These are phyloP conservation scores for Tetrapedia diversipes DNA, from an alignment of 2,888 invertebrate species.

Conservation along the genomic window DNA sequence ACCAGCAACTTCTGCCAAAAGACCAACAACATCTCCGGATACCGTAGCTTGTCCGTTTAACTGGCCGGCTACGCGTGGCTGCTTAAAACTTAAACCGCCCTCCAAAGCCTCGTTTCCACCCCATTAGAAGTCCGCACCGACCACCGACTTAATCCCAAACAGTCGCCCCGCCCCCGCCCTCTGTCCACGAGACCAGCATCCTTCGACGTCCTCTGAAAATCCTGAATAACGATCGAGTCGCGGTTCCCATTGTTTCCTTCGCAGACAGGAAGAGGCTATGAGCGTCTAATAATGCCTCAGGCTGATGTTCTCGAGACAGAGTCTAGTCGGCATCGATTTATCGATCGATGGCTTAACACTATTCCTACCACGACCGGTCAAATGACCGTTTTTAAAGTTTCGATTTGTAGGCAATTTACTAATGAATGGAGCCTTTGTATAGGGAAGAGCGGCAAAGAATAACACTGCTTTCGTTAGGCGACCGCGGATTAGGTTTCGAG, in stretches of 20 bases:
- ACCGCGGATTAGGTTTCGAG: too few species aligned
- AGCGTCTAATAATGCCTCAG: conserved; percentile 19
- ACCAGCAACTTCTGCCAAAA: too few species aligned
- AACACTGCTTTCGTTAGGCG: too few species aligned
- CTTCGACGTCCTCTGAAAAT: conserved; percentile 10
- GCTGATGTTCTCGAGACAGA: conserved; percentile 10
- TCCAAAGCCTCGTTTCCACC: conserved; percentile 43
- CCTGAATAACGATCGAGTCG: conserved; percentile 50
- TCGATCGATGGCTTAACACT: conserved; percentile 22
- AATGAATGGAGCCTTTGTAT: too few species aligned
- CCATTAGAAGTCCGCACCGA: conserved; percentile 35
- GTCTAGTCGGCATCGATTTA: conserved; percentile 1
- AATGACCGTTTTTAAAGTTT: too few species aligned
- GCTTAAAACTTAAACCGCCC: conserved; percentile 58
- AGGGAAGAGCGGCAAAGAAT: too few species aligned
- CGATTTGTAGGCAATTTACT: too few species aligned
- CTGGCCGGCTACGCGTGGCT: conserved; percentile 56
- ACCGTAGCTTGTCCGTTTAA: conserved; percentile 55
- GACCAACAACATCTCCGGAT: conserved; percentile 31
- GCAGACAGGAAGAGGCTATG: conserved; percentile 2
- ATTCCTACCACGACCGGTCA: too few species aligned
- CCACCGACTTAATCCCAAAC: conserved; percentile 37
- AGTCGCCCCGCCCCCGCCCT: conserved; percentile 22
- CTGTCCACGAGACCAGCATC: conserved; percentile 1
- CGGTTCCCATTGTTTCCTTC: conserved; percentile 38